These are phyloP conservation scores for Anastatus disparis DNA, from an alignment of 1,140 invertebrate species.

Conservation along the genomic window DNA sequence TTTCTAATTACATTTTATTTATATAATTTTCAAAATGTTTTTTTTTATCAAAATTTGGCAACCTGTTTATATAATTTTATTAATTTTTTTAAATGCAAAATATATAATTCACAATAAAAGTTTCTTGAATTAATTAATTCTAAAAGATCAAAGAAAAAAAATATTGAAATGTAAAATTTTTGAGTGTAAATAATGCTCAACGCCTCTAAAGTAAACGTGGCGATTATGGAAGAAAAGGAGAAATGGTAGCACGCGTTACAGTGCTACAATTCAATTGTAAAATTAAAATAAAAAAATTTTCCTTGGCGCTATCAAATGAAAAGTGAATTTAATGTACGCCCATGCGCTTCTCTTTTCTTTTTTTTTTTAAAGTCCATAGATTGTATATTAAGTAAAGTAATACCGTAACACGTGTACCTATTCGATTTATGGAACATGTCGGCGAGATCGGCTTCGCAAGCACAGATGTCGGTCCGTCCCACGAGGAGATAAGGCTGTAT, in stretches of 20 bases:
- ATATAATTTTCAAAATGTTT: too few species aligned
- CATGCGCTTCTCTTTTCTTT: conserved; percentile 17
- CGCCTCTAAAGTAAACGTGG: conserved; percentile 8
- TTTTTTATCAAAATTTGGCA: too few species aligned
- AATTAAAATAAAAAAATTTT: conserved; percentile 15
- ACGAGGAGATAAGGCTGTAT: conserved; percentile 50
- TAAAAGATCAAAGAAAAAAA: conserved; percentile 7
- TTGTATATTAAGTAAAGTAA: conserved; percentile 40
- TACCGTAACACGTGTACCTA: conserved; percentile 50
- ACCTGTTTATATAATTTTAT: too few species aligned
- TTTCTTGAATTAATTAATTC: too few species aligned
- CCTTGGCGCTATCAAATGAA: conserved; percentile 21
- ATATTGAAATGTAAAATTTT: background rate
- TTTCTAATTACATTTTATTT: too few species aligned
- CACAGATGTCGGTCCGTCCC: conserved; percentile 36
- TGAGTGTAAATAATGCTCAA: background rate
- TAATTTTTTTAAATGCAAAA: too few species aligned
- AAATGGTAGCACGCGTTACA: background rate
- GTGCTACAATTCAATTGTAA: background rate
- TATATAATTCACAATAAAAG: too few species aligned
- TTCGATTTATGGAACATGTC: conserved; percentile 44
- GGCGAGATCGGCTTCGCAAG: conserved; percentile 33
- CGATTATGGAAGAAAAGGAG: background rate
- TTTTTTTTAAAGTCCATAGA: background rate
- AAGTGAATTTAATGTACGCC: conserved; percentile 33